A percentile compares a stretch with the other conserved stretches of the same genome.
These are phyloP conservation scores for Argyresthia albistria DNA, from an alignment of 2,888 invertebrate species.

Conservation along the genomic window DNA sequence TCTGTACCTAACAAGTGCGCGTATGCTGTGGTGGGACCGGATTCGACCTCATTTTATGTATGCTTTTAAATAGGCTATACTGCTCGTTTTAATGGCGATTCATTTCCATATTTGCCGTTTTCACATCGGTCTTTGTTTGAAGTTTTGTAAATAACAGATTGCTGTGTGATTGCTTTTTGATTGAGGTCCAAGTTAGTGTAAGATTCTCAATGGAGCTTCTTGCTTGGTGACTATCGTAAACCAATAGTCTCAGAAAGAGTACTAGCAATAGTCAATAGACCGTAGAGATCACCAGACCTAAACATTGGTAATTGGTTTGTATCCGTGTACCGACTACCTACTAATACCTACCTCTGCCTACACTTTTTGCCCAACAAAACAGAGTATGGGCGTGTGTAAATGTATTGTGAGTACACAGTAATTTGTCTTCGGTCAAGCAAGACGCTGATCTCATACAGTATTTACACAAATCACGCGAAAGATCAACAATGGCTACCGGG, in stretches of 20 bases:
- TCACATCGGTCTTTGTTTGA: no score
- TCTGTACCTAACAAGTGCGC: conserved; percentile 38
- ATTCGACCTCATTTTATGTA: not conserved
- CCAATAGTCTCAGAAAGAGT: no score
- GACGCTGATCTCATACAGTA: conserved; percentile 4
- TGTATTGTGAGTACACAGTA: not conserved
- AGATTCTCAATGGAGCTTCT: no score
- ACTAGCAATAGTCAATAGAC: no score
- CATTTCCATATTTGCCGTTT: no score
- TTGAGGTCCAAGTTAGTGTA: no score
- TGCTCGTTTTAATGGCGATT: no score
- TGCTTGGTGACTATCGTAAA: no score
- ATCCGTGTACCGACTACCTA: not conserved
- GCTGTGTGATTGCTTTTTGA: no score
- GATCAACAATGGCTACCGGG: conserved; percentile 21
- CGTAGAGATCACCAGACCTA: no score
- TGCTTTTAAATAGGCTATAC: not conserved
- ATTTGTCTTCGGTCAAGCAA: not conserved
- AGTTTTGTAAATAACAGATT: no score
- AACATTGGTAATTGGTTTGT: no score
- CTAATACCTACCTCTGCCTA: not conserved
- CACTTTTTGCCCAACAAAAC: not conserved
- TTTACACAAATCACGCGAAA: conserved; percentile 20
- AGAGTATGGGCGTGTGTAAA: not conserved
- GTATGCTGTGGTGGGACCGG: not conserved